Conservation (phyloP, 2,888 invertebrate species). For the Luperina nickerlii region DNA sequence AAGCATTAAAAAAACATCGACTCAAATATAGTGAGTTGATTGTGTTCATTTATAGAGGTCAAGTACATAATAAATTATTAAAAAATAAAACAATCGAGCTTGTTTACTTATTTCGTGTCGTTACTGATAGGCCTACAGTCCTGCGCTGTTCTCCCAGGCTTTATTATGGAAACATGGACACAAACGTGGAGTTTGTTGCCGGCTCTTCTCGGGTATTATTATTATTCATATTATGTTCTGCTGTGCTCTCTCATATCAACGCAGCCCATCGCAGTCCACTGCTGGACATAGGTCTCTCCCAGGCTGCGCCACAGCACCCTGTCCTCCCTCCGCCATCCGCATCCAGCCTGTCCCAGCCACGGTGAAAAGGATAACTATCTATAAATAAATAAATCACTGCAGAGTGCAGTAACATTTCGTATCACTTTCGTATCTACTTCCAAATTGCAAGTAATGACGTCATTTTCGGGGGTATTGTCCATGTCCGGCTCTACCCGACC, state of each 20-base stretch:
- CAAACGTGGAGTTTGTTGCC: too few species aligned
- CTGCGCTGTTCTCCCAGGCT: not conserved
- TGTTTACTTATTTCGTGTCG: not conserved
- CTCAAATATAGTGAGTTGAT: not conserved
- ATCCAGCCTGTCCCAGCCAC: too few species aligned
- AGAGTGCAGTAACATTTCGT: not conserved
- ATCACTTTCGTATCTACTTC: not conserved
- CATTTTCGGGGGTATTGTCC: slow-evolving; percentile 1
- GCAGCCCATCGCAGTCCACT: too few species aligned
- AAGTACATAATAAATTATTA: not conserved
- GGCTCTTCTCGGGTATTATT: too few species aligned
- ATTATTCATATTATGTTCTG: too few species aligned
- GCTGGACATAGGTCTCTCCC: too few species aligned
- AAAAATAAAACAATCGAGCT: not conserved
- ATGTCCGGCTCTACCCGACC: slow-evolving; percentile 2
- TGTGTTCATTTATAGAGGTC: slow-evolving; percentile 5
- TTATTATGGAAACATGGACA: not conserved
- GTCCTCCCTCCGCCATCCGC: too few species aligned
- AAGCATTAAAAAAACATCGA: not conserved
- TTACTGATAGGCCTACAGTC: not conserved
- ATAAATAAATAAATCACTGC: not conserved
- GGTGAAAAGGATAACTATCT: too few species aligned
- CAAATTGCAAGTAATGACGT: not conserved
- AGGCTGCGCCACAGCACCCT: too few species aligned
- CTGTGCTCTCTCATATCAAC: too few species aligned